These are phyloP conservation scores for Malurus melanocephalus DNA, from an alignment of 2,113 vertebrate genomes.

Conservation along the genomic window DNA sequence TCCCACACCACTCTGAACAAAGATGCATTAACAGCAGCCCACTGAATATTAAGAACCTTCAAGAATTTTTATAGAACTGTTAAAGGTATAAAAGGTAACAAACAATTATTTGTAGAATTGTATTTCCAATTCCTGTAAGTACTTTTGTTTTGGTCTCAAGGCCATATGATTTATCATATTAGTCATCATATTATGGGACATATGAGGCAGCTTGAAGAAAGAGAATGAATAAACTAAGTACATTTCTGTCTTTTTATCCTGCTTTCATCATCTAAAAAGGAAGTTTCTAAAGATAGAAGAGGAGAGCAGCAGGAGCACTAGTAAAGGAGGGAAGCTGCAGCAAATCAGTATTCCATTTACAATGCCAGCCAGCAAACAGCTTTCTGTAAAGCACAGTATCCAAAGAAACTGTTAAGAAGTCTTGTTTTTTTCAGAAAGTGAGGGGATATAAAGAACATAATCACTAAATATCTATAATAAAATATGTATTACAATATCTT, in stretches of 20 bases:
- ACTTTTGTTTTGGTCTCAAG: background rate
- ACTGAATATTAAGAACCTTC: background rate
- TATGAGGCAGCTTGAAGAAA: slow-evolving; percentile 16
- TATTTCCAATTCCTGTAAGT: background rate
- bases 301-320: slow-evolving; percentile 31
- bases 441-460: background rate
- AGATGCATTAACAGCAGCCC: background rate
- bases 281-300: slow-evolving; percentile 47
- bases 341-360: slow-evolving; percentile 42
- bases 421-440: background rate
- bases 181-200: background rate
- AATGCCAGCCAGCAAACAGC: background rate
- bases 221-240: slow-evolving; percentile 15
- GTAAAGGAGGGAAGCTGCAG: slow-evolving; percentile 15
- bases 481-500: background rate
- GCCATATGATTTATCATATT: background rate
- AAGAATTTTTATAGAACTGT: background rate
- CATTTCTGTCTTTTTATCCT: slow-evolving; percentile 5
- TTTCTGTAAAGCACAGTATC: background rate
- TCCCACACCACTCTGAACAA: background rate
- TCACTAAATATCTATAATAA: background rate
- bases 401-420: slow-evolving; percentile 25
- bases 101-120: background rate
- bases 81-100: background rate
- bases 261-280: background rate